These are phyloP conservation scores for Auanema freiburgensis DNA, from an alignment of 2,888 invertebrate species.

Conservation along the genomic window DNA sequence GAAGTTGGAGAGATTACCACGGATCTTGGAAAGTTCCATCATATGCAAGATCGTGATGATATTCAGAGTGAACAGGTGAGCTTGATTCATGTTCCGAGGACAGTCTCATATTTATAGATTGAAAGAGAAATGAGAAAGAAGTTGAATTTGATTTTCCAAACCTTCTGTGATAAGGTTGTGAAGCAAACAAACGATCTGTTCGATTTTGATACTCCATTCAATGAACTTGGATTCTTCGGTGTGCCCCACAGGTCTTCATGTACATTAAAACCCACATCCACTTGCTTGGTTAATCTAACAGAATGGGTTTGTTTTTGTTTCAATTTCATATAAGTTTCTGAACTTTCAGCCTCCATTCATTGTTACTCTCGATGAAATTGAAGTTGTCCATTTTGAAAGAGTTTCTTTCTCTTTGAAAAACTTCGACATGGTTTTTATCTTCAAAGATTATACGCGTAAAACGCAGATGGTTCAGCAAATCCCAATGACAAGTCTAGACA, in stretches of 20 bases:
- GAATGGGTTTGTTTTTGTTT: conserved; percentile 76
- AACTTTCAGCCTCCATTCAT: conserved; percentile 85
- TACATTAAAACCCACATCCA: conserved; percentile 88
- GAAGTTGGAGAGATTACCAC: conserved; percentile 99
- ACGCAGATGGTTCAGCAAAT: conserved; percentile 97
- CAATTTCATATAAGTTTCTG: background rate
- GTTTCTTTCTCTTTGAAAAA: conserved; percentile 98
- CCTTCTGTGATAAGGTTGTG: conserved; percentile 92
- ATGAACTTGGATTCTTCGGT: conserved; percentile 95
- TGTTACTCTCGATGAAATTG: conserved; percentile 86
- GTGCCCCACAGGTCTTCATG: conserved; percentile 80
- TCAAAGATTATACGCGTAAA: conserved; percentile 93
- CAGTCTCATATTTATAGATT: conserved; percentile 68
- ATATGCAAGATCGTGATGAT: conserved; percentile 99
- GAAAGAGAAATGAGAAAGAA: conserved; percentile 94
- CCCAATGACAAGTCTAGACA: conserved; percentile 97
- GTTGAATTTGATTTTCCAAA: conserved; percentile 94
- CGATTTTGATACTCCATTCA: conserved; percentile 97
- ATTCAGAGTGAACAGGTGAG: conserved; percentile 87
- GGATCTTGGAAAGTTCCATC: conserved; percentile 97
- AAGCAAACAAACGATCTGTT: conserved; percentile 92
- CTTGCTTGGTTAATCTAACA: conserved; percentile 92
- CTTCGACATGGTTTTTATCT: conserved; percentile 99
- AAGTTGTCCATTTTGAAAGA: conserved; percentile 96
- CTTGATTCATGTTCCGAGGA: background rate